Conservation (phyloP, 1,140 invertebrate genomes). For the Heliconius hermathena region DNA sequence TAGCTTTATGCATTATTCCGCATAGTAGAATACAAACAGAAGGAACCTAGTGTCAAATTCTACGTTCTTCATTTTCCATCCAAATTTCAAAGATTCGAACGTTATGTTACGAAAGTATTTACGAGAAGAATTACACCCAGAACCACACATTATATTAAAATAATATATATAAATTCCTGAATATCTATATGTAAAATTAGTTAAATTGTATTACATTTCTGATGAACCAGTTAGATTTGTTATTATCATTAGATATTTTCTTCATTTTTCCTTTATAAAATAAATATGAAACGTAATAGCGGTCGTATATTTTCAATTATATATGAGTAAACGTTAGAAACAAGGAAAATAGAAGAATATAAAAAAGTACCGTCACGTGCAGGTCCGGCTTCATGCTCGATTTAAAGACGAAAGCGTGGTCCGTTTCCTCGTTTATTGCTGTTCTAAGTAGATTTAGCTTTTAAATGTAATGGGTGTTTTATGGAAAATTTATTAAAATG, state of each 20-base stretch:
- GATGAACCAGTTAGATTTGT: not conserved
- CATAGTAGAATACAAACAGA: too few relatives aligned
- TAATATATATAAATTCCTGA: too few relatives aligned
- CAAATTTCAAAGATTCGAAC: too few relatives aligned
- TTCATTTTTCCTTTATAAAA: not conserved
- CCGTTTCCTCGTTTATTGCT: slow-evolving; percentile 11
- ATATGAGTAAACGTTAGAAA: slow-evolving; percentile 22
- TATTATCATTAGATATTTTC: not conserved
- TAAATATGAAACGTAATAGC: slow-evolving; percentile 10
- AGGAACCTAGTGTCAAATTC: too few relatives aligned
- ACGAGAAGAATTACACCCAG: too few relatives aligned
- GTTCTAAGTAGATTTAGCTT: not conserved
- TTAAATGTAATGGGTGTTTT: not conserved
- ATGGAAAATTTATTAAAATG: not conserved
- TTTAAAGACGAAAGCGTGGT: slow-evolving; percentile 26
- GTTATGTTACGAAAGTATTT: too few relatives aligned
- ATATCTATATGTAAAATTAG: too few relatives aligned
- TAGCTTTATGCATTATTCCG: too few relatives aligned
- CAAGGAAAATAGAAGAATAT: slow-evolving; percentile 28
- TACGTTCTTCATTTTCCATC: too few relatives aligned
- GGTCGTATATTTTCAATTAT: slow-evolving; percentile 34
- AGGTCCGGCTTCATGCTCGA: slow-evolving; percentile 32
- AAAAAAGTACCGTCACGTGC: slow-evolving; percentile 29
- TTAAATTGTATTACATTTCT: not conserved
- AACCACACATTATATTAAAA: too few relatives aligned